A percentile compares a stretch with the other conserved stretches of the same genome.
These are phyloP conservation scores for Strix aluco DNA, from an alignment of 2,113 vertebrate genomes.

Conservation along the genomic window DNA sequence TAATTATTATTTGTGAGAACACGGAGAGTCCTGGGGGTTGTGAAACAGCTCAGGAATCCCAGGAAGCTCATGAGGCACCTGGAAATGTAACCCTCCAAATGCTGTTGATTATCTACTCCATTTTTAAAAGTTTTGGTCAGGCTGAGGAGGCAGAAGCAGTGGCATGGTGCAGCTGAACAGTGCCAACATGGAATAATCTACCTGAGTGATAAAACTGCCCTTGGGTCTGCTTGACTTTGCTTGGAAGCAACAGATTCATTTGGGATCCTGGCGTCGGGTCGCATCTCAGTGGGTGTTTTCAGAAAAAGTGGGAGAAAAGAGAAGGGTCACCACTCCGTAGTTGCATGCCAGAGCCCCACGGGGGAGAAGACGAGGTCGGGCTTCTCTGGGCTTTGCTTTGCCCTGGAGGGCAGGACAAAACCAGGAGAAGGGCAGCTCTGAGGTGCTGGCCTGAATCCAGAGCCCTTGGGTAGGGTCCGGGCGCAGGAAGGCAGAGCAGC, in stretches of 20 bases:
- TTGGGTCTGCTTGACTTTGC: background rate
- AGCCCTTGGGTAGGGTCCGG: background rate
- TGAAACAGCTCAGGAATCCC: background rate
- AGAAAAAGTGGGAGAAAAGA: background rate
- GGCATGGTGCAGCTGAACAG: background rate
- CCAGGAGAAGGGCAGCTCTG: background rate
- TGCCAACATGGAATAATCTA: background rate
- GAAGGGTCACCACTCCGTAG: rapidly evolving
- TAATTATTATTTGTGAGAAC: background rate
- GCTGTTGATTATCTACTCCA: too few species aligned
- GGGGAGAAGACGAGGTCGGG: rapidly evolving
- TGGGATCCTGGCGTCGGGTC: background rate
- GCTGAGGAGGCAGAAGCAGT: background rate
- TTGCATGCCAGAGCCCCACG: rapidly evolving
- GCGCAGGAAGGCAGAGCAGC: background rate
- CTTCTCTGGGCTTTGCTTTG: background rate
- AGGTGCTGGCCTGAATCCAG: background rate
- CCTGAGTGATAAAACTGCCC: background rate
- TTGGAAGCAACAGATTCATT: background rate
- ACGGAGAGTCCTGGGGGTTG: rapidly evolving
- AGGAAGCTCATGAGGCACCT: background rate
- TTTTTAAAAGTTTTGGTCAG: background rate
- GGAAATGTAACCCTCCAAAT: background rate
- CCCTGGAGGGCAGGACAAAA: too few species aligned
- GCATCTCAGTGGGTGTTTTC: background rate